These are phyloP conservation scores for Micropoecilia bifurca DNA, from an alignment of 2,797 vertebrate species.

Conservation along the genomic window DNA sequence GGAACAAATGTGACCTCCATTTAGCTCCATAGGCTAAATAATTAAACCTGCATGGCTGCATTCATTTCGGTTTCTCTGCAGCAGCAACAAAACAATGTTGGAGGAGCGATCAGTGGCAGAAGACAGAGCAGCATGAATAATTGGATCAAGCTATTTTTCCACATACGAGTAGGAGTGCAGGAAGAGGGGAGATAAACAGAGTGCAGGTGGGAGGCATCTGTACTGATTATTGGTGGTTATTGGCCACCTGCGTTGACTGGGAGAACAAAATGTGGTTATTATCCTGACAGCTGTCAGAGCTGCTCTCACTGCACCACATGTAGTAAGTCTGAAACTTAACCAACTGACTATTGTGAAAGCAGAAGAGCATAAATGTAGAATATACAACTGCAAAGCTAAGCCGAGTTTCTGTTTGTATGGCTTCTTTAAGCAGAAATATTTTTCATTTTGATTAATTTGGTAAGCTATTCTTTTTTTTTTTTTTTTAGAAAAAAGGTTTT, in stretches of 20 bases:
- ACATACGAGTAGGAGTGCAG: slow-evolving; percentile 57
- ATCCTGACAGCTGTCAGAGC: slow-evolving; percentile 33
- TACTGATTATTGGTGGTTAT: slow-evolving; percentile 48
- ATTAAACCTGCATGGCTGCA: slow-evolving; percentile 6
- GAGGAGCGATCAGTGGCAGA: slow-evolving; percentile 35
- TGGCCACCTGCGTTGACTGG: slow-evolving; percentile 41
- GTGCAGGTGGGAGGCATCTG: slow-evolving; percentile 56
- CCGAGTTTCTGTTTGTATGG: neutral
- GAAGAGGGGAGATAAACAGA: neutral
- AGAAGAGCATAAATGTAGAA: slow-evolving; percentile 4
- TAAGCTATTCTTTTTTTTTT: too few relatives aligned
- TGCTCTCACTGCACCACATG: slow-evolving; percentile 37
- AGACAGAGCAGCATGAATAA: slow-evolving; percentile 48
- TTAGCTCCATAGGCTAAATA: neutral
- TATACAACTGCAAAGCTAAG: neutral
- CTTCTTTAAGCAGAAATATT: neutral
- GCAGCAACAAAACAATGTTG: slow-evolving; percentile 6
- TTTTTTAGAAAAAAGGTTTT: too few relatives aligned
- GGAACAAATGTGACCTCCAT: slow-evolving; percentile 12
- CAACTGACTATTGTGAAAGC: slow-evolving; percentile 18
- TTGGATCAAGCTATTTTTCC: slow-evolving; percentile 65
- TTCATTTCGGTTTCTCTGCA: slow-evolving; percentile 17
- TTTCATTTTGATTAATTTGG: neutral
- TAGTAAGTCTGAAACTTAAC: neutral
- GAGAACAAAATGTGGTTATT: slow-evolving; percentile 36